Evolutionary conservation across 2,797 vertebrate species (phyloP), one percentile per base, ranked within the genome.

Genomic region (Paramormyrops hopkinsi): DNA sequence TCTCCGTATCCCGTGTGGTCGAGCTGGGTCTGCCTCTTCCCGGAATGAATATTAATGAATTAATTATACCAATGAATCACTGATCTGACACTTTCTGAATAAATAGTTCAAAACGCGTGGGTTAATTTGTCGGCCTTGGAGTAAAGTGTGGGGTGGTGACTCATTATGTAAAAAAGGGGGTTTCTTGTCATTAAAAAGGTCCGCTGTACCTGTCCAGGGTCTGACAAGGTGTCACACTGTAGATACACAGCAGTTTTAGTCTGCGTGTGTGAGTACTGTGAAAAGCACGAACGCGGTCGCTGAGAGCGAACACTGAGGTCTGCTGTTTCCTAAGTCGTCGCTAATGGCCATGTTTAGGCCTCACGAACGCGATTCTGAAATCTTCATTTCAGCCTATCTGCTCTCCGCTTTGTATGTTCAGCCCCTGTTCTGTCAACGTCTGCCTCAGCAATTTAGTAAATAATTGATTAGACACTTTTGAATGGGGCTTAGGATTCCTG

Each of bases 381-480:
- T 93, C 92, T 94, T 90, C 93, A 90, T 92, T 90, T 90, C 73
- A 44, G 79, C 46, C 73, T 91, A 90, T 91, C 46, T 92, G 92
- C 94, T 91, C 93, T 92, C 92, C 93, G 94, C 93, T 95, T 95
- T 93, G 93, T 96, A 96, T 95, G 95, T 95, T 96, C 94, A 92
- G 92, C 93, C 94, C 94, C 94, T 95, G 95, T 93, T 93, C 94
- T 95, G 94, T 95, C 95, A 95, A 96, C 95, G 95, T 95, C 95
- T 96, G 94, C 93, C 94, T 94, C 93, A 94, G 95, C 95, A 95
- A 96, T 96, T 96, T 93, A 93, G 91, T 96, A 96, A 96, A 96
- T 96, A 96, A 96, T 96, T 96, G 95, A 96, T 96, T 93, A 95
- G 95, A 95, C 95, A 96, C 94, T 96, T 96, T 96, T 95, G 94